A percentile compares a stretch with the other conserved stretches of the same genome.
These are phyloP conservation scores for Hirtodrosophila alboralis DNA, from an alignment of 2,888 invertebrate species.

Conservation along the genomic window DNA sequence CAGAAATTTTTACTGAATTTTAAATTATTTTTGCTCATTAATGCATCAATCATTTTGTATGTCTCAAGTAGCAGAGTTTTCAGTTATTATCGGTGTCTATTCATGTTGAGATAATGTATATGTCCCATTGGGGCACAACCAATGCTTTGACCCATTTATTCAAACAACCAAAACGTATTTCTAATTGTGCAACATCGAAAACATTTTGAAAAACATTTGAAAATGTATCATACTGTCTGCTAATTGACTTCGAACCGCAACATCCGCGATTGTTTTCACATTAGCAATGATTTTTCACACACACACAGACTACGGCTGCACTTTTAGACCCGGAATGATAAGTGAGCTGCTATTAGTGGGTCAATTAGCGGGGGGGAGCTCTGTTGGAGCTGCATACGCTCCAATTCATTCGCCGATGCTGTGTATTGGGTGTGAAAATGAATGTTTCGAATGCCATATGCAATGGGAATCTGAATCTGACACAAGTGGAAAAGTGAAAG, in stretches of 20 bases:
- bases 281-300: conserved; percentile 69
- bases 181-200: conserved; percentile 28
- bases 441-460: conserved; percentile 25
- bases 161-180: conserved; percentile 40
- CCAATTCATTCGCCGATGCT: conserved; percentile 53
- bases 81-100: not conserved
- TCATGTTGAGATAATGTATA: conserved; percentile 6
- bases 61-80: no score
- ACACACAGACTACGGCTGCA: conserved; percentile 8
- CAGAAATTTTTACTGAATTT: no score
- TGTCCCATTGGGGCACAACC: not conserved
- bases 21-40: no score
- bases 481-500: conserved; percentile 60
- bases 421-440: conserved; percentile 55
- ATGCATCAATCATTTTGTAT: no score
- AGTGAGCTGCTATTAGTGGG: conserved; percentile 71
- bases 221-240: conserved; percentile 65
- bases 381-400: conserved; percentile 43
- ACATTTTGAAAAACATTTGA: conserved; percentile 59
- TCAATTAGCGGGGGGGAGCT: conserved; percentile 71
- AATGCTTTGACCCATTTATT: conserved; percentile 47
- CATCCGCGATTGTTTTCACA: conserved; percentile 78
- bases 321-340: conserved; percentile 53
- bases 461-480: conserved; percentile 14
- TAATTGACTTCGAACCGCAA: conserved; percentile 76